Evolutionary conservation across 2,113 vertebrate genomes (phyloP), one percentile per base, ranked within the genome.

Genomic region (Taxidea taxus): DNA sequence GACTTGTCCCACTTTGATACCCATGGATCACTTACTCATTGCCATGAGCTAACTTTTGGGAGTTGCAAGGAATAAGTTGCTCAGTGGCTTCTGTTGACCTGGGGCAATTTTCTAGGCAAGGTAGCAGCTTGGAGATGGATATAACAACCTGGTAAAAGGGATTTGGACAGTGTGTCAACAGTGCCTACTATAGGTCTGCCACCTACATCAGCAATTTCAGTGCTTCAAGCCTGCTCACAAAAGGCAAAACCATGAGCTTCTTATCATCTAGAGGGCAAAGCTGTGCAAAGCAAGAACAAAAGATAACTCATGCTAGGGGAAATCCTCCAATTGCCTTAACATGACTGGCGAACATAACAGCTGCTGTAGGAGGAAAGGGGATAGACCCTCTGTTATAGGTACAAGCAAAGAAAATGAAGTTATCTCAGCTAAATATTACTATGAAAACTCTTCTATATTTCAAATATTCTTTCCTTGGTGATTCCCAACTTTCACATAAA

Each of bases 151-250:
- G 15, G 4, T 10, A 31, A 78, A 83, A 20, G 15, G 56, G 31
- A 62, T 56, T 11, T 37, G 1, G 2, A 1, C 7, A 42, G n/a
- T 4, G 12, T 14, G 56, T 31, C 15, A 34, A n/a, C 5, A 25
- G 14, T 51, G 14, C 66, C 49, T 37, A 29, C 37, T 47, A 7
- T 2, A 54, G 29, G 66, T 86, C 34, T 39, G 12, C 47, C 51
- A n/a, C 15, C 21, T 72, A 49, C 1, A 16, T 12, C 21, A 74
- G 70, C 25, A 11, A 16, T 62, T 31, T 3, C 42, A 44, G 12
- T 13, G 20, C 31, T 20, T 14, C 10, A 78, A 83, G 10, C 20
- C 60, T 29, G n/a, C 10, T 64, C 44, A 84, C 78, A 37, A 29
- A 21, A 56, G 27, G 39, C 54, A 85, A 66, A 74, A 15, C 3